Conservation (phyloP, 1,140 invertebrate species). For the Agrilus planipennis region DNA sequence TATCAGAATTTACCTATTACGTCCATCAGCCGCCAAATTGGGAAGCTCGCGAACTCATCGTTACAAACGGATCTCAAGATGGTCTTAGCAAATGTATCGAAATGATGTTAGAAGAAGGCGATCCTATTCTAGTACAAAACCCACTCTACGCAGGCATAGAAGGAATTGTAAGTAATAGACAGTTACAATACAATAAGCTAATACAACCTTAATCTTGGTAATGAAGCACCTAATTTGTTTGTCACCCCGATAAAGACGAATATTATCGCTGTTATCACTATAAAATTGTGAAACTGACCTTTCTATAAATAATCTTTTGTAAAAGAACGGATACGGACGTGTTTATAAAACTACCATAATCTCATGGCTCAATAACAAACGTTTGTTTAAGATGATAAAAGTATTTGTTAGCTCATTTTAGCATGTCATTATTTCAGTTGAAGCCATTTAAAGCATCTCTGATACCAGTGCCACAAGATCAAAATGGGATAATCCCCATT, state of each 20-base stretch:
- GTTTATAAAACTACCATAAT: too few relatives aligned
- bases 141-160: conserved; percentile 58
- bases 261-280: too few relatives aligned
- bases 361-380: too few relatives aligned
- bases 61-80: conserved; percentile 64
- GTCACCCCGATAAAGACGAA: too few relatives aligned
- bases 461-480: conserved; percentile 40
- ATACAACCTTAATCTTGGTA: neutral
- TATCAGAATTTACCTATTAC: conserved; percentile 51
- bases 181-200: neutral
- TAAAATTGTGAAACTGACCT: too few relatives aligned
- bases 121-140: conserved; percentile 56
- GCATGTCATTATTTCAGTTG: conserved; percentile 32
- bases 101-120: conserved; percentile 51
- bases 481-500: conserved; percentile 39
- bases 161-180: conserved; percentile 55
- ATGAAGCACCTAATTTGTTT: too few relatives aligned
- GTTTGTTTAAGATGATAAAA: too few relatives aligned
- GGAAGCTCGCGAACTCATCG: conserved; percentile 45
- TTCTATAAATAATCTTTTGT: too few relatives aligned
- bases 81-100: conserved; percentile 61
- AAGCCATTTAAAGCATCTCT: conserved; percentile 38
- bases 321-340: too few relatives aligned
- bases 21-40: conserved; percentile 55
- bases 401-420: too few relatives aligned